Evolutionary conservation across 2,113 vertebrate genomes (phyloP).

Genomic region (Raja brachyura): DNA sequence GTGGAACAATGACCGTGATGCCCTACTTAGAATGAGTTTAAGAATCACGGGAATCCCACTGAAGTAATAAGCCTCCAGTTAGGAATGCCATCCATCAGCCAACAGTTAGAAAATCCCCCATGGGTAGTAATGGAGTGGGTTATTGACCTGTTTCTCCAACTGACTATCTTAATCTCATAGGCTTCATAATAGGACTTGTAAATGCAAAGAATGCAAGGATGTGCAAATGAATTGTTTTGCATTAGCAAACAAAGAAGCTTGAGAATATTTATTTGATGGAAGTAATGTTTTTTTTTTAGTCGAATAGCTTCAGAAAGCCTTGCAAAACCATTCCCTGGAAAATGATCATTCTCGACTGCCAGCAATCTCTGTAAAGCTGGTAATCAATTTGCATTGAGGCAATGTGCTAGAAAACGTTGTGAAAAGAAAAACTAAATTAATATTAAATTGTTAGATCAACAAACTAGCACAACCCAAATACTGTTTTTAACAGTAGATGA

Average conservation of each 20-base stretch:
- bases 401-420: no score
- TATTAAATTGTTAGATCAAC: no score
- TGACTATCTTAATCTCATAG: no score
- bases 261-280: background rate
- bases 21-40: background rate
- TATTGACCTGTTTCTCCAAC: background rate
- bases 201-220: background rate
- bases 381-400: background rate
- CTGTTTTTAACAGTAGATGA: background rate
- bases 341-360: background rate
- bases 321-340: slow-evolving; percentile 17
- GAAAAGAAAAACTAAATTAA: no score
- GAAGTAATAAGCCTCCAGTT: background rate
- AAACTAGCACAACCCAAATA: background rate
- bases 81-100: background rate
- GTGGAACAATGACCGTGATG: no score
- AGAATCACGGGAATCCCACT: background rate
- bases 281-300: background rate
- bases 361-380: background rate
- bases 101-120: background rate
- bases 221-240: background rate
- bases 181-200: background rate
- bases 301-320: background rate
- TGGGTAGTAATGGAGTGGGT: background rate
- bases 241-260: background rate